Percentiles rank a stretch among this genome's conserved stretches.
phyloP scores from a whole-genome alignment of 2,797 vertebrate species.

The Sebastes minor region DNA sequence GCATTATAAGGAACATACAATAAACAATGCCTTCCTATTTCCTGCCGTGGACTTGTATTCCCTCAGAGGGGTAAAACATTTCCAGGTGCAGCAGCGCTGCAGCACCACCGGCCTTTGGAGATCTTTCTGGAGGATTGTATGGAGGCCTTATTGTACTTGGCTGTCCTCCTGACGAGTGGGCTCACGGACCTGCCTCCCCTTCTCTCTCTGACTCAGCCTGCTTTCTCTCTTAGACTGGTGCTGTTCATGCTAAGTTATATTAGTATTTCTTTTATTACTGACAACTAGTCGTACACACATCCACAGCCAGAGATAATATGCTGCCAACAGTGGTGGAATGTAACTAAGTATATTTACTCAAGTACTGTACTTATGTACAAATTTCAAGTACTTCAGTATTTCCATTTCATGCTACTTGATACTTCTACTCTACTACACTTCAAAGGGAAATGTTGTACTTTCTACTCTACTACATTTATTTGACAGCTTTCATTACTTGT shows the following conservation, averaged over 20 bases:
- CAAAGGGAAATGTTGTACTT: background rate
- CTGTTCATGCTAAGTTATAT: background rate
- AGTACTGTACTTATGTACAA: background rate
- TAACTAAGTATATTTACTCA: background rate
- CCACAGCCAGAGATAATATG: background rate
- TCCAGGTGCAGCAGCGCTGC: conserved; percentile 66
- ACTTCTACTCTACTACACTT: background rate
- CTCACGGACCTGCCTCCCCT: conserved; percentile 7
- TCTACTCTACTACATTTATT: background rate
- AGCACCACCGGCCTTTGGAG: conserved; percentile 19
- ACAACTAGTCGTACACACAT: background rate
- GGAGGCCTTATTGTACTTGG: conserved; percentile 54
- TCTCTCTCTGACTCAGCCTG: background rate
- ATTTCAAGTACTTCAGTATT: background rate
- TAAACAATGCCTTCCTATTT: conserved; percentile 74
- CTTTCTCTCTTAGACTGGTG: background rate
- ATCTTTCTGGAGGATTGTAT: conserved; percentile 40
- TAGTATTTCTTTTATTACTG: background rate
- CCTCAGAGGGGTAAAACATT: conserved; percentile 66
- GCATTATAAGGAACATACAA: conserved; percentile 60
- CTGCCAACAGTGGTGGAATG: background rate
- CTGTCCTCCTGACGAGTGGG: conserved; percentile 42
- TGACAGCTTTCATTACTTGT: background rate
- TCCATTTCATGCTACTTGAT: background rate
- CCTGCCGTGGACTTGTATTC: conserved; percentile 43